These are phyloP conservation scores for Chascanopsetta lugubris DNA, from an alignment of 2,113 vertebrate genomes.

Conservation along the genomic window DNA sequence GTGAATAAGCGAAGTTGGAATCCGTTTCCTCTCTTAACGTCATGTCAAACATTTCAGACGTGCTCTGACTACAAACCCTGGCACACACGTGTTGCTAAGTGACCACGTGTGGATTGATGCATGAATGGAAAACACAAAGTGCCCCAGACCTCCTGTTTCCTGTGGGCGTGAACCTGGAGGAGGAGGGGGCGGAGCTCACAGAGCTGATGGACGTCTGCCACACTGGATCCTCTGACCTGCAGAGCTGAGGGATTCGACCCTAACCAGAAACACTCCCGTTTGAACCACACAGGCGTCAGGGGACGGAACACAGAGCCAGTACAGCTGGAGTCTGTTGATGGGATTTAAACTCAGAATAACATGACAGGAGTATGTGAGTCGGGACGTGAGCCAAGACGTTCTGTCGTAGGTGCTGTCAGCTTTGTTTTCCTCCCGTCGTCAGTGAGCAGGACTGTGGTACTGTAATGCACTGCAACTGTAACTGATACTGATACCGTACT, in stretches of 20 bases:
- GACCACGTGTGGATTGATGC: slow-evolving; percentile 45
- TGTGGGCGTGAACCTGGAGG: slow-evolving; percentile 39
- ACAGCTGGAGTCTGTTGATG: slow-evolving; percentile 16
- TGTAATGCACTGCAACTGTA: too few relatives aligned
- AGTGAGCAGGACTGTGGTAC: not conserved
- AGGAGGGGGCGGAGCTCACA: slow-evolving; percentile 57
- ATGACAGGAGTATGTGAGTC: too few relatives aligned
- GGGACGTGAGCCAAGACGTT: not conserved
- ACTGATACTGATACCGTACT: too few relatives aligned
- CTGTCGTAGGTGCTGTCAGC: not conserved
- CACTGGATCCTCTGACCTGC: slow-evolving; percentile 35
- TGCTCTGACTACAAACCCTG: not conserved
- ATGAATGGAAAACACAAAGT: slow-evolving; percentile 41
- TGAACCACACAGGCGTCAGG: slow-evolving; percentile 20
- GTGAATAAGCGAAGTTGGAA: slow-evolving; percentile 2
- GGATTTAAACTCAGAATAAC: slow-evolving; percentile 18
- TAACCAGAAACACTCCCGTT: slow-evolving; percentile 33
- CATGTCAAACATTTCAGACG: slow-evolving; percentile 13
- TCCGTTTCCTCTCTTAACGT: not conserved
- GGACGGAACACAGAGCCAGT: not conserved
- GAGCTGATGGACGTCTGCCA: slow-evolving; percentile 46
- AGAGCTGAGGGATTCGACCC: slow-evolving; percentile 35
- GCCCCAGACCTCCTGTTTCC: slow-evolving; percentile 62
- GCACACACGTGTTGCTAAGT: not conserved
- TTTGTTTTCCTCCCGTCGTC: not conserved